Conservation (phyloP, 2,888 invertebrate genomes). For the Drosophila greeni region DNA sequence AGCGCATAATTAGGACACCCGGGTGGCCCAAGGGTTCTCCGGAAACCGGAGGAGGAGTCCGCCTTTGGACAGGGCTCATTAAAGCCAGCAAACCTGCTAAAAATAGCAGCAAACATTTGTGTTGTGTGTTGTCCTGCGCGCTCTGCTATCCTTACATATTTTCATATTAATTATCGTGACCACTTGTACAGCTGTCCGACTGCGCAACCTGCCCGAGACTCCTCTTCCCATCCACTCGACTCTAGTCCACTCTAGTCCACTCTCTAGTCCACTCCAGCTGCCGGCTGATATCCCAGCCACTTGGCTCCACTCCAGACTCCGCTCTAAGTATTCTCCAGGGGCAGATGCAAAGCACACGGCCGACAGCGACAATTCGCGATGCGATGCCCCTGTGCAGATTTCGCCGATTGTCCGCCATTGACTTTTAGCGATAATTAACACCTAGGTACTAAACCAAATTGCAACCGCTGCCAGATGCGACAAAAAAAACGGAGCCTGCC, state of each 20-base stretch:
- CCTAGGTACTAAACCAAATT: slow-evolving; percentile 69
- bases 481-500: slow-evolving; percentile 37
- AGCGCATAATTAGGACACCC: slow-evolving; percentile 65
- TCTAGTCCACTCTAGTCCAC: slow-evolving; percentile 13
- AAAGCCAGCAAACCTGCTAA: slow-evolving; percentile 58
- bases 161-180: slow-evolving; percentile 71
- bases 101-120: slow-evolving; percentile 68
- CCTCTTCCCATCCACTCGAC: neutral
- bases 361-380: slow-evolving; percentile 47
- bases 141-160: slow-evolving; percentile 58
- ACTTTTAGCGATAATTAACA: slow-evolving; percentile 74
- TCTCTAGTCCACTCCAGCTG: slow-evolving; percentile 17
- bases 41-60: slow-evolving; percentile 3
- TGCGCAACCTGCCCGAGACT: slow-evolving; percentile 28
- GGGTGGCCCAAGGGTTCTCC: slow-evolving; percentile 50
- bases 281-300: slow-evolving; percentile 14
- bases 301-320: slow-evolving; percentile 19
- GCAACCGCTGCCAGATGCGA: slow-evolving; percentile 46
- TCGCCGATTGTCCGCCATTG: slow-evolving; percentile 69
- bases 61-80: slow-evolving; percentile 57
- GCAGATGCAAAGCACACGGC: slow-evolving; percentile 48
- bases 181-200: slow-evolving; percentile 61
- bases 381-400: slow-evolving; percentile 62
- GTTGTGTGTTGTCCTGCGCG: slow-evolving; percentile 48
- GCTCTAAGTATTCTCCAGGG: slow-evolving; percentile 42